Conservation (phyloP, 1,140 invertebrate genomes). For the Apis florea region DNA sequence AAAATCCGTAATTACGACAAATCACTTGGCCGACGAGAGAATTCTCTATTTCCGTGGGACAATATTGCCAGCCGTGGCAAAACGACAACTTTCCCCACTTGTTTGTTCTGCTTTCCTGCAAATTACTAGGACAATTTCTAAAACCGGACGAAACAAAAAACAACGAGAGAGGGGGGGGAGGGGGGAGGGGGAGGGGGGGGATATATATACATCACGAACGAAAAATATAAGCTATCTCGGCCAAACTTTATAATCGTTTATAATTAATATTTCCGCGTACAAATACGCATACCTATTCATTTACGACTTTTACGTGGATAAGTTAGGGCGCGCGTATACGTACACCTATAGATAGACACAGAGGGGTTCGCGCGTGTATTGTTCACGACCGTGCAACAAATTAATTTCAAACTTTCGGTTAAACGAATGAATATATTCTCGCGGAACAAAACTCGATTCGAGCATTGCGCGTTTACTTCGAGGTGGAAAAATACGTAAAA, state of each 20-base stretch:
- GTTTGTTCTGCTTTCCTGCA: conserved; percentile 35
- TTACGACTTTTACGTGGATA: neutral
- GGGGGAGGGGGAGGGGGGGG: neutral
- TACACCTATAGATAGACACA: neutral
- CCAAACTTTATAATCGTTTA: conserved; percentile 19
- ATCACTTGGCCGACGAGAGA: conserved; percentile 62
- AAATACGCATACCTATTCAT: conserved; percentile 4
- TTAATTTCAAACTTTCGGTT: conserved; percentile 38
- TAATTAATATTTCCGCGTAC: conserved; percentile 39
- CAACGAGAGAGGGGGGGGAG: neutral
- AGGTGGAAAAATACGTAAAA: conserved; percentile 3
- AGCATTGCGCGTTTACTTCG: neutral
- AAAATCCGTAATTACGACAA: conserved; percentile 71
- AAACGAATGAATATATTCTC: conserved; percentile 12
- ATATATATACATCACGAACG: neutral
- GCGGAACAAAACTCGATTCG: neutral
- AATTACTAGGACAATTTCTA: conserved; percentile 46
- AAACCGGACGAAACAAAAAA: conserved; percentile 6
- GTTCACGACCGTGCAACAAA: conserved; percentile 10
- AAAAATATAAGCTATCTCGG: conserved; percentile 23
- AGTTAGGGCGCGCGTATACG: neutral
- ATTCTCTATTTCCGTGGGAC: conserved; percentile 63
- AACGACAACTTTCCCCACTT: conserved; percentile 22
- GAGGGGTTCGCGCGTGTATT: neutral
- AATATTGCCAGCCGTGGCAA: conserved; percentile 55